phyloP scores from a whole-genome alignment of 2,888 invertebrate species.

The Drosophila nr. medialis region DNA sequence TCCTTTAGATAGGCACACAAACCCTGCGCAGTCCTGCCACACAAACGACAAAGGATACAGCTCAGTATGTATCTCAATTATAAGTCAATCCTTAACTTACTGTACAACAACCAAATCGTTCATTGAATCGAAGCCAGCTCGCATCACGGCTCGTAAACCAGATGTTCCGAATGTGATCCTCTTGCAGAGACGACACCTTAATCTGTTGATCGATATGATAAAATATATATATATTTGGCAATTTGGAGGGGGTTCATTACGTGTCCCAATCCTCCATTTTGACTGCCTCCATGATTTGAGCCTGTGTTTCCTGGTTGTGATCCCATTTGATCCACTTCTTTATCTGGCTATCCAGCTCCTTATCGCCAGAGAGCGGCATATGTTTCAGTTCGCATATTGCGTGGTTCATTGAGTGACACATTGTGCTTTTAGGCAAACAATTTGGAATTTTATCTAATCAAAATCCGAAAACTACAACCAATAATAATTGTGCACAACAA shows the following conservation, averaged over 20 bases:
- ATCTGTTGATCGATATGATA: conserved; percentile 17
- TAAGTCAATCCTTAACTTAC: conserved; percentile 29
- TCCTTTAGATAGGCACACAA: conserved; percentile 90
- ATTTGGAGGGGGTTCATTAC: background rate
- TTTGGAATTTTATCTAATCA: conserved; percentile 16
- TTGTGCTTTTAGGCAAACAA: conserved; percentile 20
- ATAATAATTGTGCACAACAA: background rate
- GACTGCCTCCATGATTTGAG: conserved; percentile 88
- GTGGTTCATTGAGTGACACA: conserved; percentile 50
- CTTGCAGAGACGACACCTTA: conserved; percentile 89
- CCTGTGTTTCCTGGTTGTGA: conserved; percentile 88
- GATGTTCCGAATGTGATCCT: conserved; percentile 96
- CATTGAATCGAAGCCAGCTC: conserved; percentile 96
- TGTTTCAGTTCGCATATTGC: conserved; percentile 56
- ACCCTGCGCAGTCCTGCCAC: conserved; percentile 91
- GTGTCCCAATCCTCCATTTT: conserved; percentile 85
- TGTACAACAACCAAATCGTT: conserved; percentile 98
- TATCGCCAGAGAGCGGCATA: conserved; percentile 70
- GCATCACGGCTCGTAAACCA: conserved; percentile 96
- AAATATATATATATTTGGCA: background rate
- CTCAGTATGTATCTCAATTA: background rate
- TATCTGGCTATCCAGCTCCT: conserved; percentile 88
- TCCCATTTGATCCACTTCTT: conserved; percentile 91
- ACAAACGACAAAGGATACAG: background rate
- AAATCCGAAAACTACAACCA: background rate